Evolutionary conservation across 2,113 vertebrate genomes (phyloP).

Genomic region (Pseudorasbora parva): DNA sequence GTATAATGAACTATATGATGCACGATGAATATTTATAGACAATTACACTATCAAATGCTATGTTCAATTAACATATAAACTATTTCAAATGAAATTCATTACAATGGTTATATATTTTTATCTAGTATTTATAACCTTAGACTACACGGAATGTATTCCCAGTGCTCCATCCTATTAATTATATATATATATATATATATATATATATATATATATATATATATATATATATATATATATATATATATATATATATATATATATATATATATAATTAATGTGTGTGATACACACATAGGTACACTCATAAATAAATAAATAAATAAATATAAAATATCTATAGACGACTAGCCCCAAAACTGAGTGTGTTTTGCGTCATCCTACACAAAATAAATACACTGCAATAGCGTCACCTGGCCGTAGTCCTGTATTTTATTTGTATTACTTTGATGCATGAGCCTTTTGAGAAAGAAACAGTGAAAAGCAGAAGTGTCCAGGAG

Average conservation of each 20-base stretch:
- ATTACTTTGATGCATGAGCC: constrained; percentile 22
- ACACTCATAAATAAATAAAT: not conserved
- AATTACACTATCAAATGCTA: not conserved
- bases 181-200: not conserved
- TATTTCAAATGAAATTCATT: not conserved
- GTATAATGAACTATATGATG: too few relatives aligned
- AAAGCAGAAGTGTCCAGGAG: constrained; percentile 12
- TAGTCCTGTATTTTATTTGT: not conserved
- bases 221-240: too few relatives aligned
- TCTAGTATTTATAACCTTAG: not conserved
- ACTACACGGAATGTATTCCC: not conserved
- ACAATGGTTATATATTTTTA: not conserved
- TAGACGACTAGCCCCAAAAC: not conserved
- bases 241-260: too few relatives aligned
- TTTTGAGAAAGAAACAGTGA: constrained; percentile 30
- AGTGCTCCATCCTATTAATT: not conserved
- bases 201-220: not conserved
- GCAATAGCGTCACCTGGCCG: not conserved
- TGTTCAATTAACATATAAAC: not conserved
- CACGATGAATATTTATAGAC: not conserved
- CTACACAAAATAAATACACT: not conserved
- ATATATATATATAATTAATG: too few relatives aligned
- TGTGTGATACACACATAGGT: not conserved
- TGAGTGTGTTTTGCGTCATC: not conserved
- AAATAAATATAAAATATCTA: too few relatives aligned